phyloP scores from a whole-genome alignment of 2,888 invertebrate genomes.

The Abscondita cerata region DNA sequence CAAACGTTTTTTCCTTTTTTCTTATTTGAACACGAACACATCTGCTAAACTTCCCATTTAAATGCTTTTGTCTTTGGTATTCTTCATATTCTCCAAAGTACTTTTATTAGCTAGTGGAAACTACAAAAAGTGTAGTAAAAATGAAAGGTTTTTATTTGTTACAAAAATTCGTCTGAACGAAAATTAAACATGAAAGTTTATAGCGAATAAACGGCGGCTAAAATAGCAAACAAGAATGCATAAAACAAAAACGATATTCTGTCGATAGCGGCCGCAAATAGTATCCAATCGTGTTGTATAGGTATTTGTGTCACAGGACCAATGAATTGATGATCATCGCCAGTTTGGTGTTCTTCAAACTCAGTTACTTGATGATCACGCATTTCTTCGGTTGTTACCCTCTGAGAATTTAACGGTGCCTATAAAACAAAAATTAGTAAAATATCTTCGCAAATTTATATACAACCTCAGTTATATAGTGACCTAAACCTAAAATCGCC shows the following conservation, averaged over 20 bases:
- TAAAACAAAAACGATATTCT: constrained; percentile 66
- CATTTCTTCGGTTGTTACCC: constrained; percentile 57
- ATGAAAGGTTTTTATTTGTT: no score
- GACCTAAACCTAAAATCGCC: constrained; percentile 57
- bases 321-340: constrained; percentile 56
- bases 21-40: no score
- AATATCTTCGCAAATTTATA: not conserved
- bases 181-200: constrained; percentile 41
- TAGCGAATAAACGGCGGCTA: constrained; percentile 61
- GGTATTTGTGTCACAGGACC: constrained; percentile 43
- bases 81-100: no score
- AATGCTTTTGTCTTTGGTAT: no score
- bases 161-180: no score
- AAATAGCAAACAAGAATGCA: constrained; percentile 62
- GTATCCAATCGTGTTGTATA: constrained; percentile 68
- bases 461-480: constrained; percentile 57
- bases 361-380: constrained; percentile 56
- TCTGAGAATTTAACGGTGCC: constrained; percentile 45
- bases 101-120: no score
- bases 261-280: constrained; percentile 69
- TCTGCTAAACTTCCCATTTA: no score
- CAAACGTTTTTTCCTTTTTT: no score
- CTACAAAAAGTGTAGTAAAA: no score
- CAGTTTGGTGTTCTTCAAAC: constrained; percentile 54
- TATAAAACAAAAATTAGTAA: constrained; percentile 26